Percentiles rank a stretch among this genome's conserved stretches.
Evolutionary conservation across 2,888 invertebrate genomes (phyloP).

Genomic region (Lacanobia oleracea): DNA sequence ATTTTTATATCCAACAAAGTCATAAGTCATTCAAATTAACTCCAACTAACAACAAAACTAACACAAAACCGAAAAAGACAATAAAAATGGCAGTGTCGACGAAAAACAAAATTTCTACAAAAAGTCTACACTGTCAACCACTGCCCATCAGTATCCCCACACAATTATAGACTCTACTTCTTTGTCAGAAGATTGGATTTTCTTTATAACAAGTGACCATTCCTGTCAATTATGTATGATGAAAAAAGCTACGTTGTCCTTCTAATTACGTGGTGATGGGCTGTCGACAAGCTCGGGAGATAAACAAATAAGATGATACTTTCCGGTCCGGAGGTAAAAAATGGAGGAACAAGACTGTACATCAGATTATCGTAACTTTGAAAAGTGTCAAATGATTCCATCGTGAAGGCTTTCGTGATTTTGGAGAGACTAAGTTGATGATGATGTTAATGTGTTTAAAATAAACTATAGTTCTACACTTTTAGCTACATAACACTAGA

Average conservation of each 20-base stretch:
- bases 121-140: slow-evolving; percentile 73
- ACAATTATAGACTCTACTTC: slow-evolving; percentile 15
- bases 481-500: no score
- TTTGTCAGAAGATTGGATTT: slow-evolving; percentile 43
- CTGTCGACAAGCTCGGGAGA: slow-evolving; percentile 84
- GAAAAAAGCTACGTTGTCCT: slow-evolving; percentile 83
- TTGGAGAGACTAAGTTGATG: no score
- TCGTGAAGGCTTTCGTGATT: slow-evolving; percentile 21
- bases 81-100: slow-evolving; percentile 86
- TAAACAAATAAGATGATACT: slow-evolving; percentile 88
- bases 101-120: slow-evolving; percentile 84
- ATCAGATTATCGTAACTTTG: slow-evolving; percentile 61
- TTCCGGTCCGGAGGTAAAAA: slow-evolving; percentile 76
- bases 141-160: slow-evolving; percentile 60
- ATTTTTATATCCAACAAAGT: slow-evolving; percentile 7
- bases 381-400: slow-evolving; percentile 62
- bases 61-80: slow-evolving; percentile 68
- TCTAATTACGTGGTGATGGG: slow-evolving; percentile 87
- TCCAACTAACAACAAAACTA: slow-evolving; percentile 36
- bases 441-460: no score
- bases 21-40: slow-evolving; percentile 33
- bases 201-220: slow-evolving; percentile 52
- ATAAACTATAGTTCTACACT: no score
- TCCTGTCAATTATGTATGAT: slow-evolving; percentile 84
- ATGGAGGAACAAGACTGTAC: slow-evolving; percentile 61